Evolutionary conservation across 2,888 invertebrate genomes (phyloP), one percentile per base, ranked within the genome.

Genomic region (Brachyptera putata): DNA sequence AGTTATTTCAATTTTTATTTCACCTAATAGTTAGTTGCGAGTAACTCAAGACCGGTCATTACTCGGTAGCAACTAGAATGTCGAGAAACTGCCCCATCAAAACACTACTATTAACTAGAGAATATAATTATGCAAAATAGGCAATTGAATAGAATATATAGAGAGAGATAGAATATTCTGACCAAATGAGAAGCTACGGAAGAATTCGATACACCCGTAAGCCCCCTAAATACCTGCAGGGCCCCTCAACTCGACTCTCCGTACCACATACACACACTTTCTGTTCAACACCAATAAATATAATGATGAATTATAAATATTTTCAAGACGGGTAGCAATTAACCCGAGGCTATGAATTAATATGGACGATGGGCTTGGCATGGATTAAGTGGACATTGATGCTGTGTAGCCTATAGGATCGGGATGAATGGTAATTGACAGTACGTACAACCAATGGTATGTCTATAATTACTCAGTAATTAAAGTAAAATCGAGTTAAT

Each of bases 51-150:
- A 36, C 61, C 59, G 36, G 57, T 64, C 56, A 64, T 64, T 62
- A 63, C 61, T 63, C 64, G 56, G 64, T 64, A 64, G 64, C 64
- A 18, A 46, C 24, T 39, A 56, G 58, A 50, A 58, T 58, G 55
- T 58, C 36, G 53, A 36, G 53, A 34, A 53, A 34, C 30, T 36
- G 46, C 24, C 46, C 46, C 11, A 43, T 21, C 16, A 43, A 53
- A 36, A 53, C 53, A 53, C 49, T 26, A 22, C 21, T 21, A 53
- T 53, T 53, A 53, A 18, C 11, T 2, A 53, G 36, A 53, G 18
- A 53, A 36, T 53, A 53, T 53, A 53, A 53, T 53, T 36, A 53
- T 53, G 53, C 53, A 53, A 53, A 53, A 53, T 34, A 53, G 53
- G 53, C 34, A 34, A 53, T 53, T 53, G 53, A 53, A 53, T 53